Conservation (phyloP, 2,797 vertebrate genomes). For the Lepidocolaptes lacrymiger region DNA sequence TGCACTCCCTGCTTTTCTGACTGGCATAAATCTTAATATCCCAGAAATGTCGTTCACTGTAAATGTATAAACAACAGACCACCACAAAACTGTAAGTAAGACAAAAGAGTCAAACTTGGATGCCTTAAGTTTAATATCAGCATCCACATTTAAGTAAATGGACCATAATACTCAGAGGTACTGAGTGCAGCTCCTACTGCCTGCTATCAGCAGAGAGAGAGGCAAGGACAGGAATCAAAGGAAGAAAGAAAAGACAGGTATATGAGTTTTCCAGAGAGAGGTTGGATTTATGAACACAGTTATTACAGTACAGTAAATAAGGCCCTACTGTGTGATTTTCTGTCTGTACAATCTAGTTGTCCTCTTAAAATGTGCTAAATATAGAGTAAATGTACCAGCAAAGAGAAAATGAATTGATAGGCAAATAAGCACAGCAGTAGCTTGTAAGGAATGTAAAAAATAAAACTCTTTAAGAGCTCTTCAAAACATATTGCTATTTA, state of each 20-base stretch:
- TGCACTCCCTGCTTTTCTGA: neutral
- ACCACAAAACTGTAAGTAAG: constrained; percentile 45
- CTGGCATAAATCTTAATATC: constrained; percentile 42
- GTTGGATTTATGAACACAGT: constrained; percentile 62
- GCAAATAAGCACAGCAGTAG: constrained; percentile 73
- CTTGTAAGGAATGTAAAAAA: constrained; percentile 49
- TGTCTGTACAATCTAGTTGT: constrained; percentile 60
- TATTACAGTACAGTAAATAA: constrained; percentile 63
- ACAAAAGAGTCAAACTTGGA: constrained; percentile 35
- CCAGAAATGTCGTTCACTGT: constrained; percentile 6
- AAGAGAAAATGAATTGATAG: constrained; percentile 72
- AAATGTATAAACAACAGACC: constrained; percentile 23
- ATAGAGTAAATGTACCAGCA: constrained; percentile 68
- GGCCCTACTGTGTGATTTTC: constrained; percentile 60
- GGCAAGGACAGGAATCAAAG: constrained; percentile 9
- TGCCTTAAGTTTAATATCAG: constrained; percentile 40
- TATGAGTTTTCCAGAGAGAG: constrained; percentile 31
- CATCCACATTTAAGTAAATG: constrained; percentile 24
- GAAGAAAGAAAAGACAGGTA: constrained; percentile 16
- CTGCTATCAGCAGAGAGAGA: neutral
- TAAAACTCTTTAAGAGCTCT: constrained; percentile 47
- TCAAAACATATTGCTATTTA: constrained; percentile 44
- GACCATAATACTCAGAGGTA: neutral
- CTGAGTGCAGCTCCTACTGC: neutral
- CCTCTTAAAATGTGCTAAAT: constrained; percentile 70